Evolutionary conservation across 2,888 invertebrate genomes (phyloP), one percentile per base, ranked within the genome.

Genomic region (Ypsolopha sequella): DNA sequence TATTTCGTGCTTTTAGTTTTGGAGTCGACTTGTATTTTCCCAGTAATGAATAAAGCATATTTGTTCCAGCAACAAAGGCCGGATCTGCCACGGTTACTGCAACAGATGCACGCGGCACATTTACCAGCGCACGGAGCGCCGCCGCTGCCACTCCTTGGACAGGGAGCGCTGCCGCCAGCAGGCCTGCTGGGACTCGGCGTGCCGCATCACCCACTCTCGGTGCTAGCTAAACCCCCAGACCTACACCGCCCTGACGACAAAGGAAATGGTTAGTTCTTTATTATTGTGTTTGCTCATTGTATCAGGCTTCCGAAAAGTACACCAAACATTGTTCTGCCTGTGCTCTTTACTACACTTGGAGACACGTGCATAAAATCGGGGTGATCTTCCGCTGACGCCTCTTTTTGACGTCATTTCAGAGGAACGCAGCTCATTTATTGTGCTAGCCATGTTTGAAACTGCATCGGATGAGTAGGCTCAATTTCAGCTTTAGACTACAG

Each of bases 51-150:
- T 11, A 43, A 13, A 8, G 11, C 13, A 43, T 43, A 7, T 11
- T 8, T 24, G 10, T 8, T 24, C 41, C 90, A 95, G 93, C 94
- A 94, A 91, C 95, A 94, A 87, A 89, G 94, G 80, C 93, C 94
- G 53, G 94, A 95, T 76, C 85, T 95, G 63, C 94, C 94, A 36
- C 89, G 94, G 76, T 79, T 93, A 57, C 88, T 96, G 78, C 96
- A 96, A 84, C 96, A 96, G 85, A 95, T 96, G 95, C 96, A 96
- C 76, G 95, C 95, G 38, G 95, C 95, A 65, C 95, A 95, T 80
- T 72, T 89, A 54, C 92, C 95, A 60, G 88, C 91, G 53, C 92
- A 92, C 54, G 91, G 91, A 46, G 92, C 93, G 50, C 92, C 92
- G 43, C 92, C 93, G 47, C 91, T 94, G 66, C 89, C 80, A 51